phyloP scores from a whole-genome alignment of 2,797 vertebrate genomes.

The Perodicticus potto region DNA sequence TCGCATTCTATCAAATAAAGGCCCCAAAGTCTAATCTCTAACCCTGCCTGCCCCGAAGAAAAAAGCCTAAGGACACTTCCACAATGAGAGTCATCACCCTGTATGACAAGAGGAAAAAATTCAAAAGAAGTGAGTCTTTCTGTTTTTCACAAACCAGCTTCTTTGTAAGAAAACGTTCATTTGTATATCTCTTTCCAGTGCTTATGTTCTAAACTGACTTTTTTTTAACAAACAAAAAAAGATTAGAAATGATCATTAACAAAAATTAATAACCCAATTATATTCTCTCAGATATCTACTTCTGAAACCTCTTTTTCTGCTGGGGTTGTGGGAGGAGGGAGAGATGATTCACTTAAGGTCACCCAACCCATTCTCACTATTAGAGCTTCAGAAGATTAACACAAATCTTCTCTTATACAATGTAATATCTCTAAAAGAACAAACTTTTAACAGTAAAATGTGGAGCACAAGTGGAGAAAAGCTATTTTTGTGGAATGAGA shows the following conservation, averaged over 20 bases:
- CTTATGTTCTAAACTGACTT: background rate
- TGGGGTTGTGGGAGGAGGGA: background rate
- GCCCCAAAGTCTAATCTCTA: background rate
- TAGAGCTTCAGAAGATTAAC: background rate
- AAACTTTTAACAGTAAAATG: slow-evolving; percentile 25
- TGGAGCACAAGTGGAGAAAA: background rate
- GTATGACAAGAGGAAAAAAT: background rate
- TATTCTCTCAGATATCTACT: slow-evolving; percentile 36
- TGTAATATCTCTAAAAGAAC: background rate
- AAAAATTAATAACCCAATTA: slow-evolving; percentile 21
- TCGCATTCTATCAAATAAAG: slow-evolving; percentile 41
- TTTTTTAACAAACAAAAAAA: background rate
- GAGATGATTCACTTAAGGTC: background rate
- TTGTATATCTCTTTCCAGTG: background rate
- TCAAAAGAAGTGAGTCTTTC: background rate
- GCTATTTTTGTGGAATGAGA: background rate
- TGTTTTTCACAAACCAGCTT: background rate
- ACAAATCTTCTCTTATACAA: background rate
- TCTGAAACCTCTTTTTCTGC: slow-evolving; percentile 49
- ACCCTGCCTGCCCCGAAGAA: slow-evolving; percentile 47
- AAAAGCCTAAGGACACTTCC: background rate
- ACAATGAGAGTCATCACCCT: background rate
- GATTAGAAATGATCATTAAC: slow-evolving; percentile 2
- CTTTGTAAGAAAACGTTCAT: slow-evolving; percentile 36
- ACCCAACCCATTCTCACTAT: background rate